Percentiles rank a stretch among this genome's conserved stretches.
Conservation (phyloP, 2,797 vertebrate species). For the Sebastes hubbsi region DNA sequence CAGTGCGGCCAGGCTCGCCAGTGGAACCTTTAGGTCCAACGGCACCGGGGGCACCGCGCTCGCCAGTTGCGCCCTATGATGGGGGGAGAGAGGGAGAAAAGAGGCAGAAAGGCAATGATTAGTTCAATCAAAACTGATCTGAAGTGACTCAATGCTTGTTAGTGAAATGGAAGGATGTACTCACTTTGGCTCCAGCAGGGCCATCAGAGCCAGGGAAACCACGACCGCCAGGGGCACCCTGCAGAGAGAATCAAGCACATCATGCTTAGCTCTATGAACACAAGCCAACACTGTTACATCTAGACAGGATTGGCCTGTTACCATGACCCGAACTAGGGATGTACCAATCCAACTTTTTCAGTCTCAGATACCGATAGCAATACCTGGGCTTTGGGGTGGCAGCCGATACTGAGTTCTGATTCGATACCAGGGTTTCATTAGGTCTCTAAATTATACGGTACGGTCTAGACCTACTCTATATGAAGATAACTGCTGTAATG, state of each 20-base stretch:
- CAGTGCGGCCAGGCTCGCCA: conserved; percentile 93
- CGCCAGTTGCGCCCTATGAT: conserved; percentile 89
- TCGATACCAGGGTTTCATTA: too few species aligned
- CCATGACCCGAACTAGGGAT: not conserved
- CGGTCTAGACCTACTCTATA: too few species aligned
- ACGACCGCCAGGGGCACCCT: conserved; percentile 93
- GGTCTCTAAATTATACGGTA: too few species aligned
- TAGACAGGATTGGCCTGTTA: too few species aligned
- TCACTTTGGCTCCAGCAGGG: conserved; percentile 90
- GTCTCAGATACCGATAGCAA: too few species aligned
- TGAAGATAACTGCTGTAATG: too few species aligned
- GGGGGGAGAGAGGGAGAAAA: not conserved
- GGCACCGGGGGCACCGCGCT: conserved; percentile 89
- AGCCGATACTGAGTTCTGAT: too few species aligned
- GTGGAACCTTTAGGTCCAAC: conserved; percentile 90
- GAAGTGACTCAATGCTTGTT: not conserved
- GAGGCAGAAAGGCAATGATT: not conserved
- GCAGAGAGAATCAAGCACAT: conserved; percentile 35
- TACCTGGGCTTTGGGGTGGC: too few species aligned
- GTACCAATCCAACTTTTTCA: not conserved
- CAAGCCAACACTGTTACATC: not conserved
- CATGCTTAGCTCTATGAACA: not conserved
- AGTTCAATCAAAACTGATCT: not conserved
- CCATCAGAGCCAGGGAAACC: conserved; percentile 96
- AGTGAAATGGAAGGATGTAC: conserved; percentile 13